Evolutionary conservation across 1,140 invertebrate species (phyloP).

Genomic region (Bombus haemorrhoidalis): DNA sequence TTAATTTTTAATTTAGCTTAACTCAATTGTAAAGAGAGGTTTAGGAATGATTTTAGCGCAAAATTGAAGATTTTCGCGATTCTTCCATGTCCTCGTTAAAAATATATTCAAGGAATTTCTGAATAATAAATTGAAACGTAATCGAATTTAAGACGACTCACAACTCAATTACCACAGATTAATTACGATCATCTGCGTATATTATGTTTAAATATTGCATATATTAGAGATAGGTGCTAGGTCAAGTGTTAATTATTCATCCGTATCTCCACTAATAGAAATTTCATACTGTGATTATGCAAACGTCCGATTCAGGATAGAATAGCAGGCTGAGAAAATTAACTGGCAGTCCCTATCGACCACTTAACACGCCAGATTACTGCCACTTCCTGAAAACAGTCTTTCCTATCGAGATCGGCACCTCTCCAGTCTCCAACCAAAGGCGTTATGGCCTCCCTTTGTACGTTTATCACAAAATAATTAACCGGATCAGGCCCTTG

Average conservation of each 20-base stretch:
- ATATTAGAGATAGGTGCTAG: not conserved
- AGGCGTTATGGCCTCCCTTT: not conserved
- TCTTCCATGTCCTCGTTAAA: not conserved
- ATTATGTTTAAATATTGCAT: not conserved
- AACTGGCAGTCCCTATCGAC: constrained; percentile 21
- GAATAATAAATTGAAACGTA: too few relatives aligned
- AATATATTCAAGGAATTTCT: not conserved
- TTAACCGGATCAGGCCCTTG: not conserved
- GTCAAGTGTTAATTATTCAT: not conserved
- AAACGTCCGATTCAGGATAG: not conserved
- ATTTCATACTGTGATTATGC: not conserved
- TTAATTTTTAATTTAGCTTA: too few relatives aligned
- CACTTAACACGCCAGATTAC: constrained; percentile 39
- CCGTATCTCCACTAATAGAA: not conserved
- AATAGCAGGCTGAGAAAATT: constrained; percentile 2
- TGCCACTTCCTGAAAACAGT: constrained; percentile 23
- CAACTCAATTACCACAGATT: not conserved
- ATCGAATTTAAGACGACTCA: too few relatives aligned
- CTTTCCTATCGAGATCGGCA: constrained; percentile 34
- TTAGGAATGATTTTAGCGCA: too few relatives aligned
- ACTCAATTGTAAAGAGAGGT: too few relatives aligned
- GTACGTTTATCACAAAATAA: constrained; percentile 16
- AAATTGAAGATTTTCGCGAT: too few relatives aligned
- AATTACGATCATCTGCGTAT: not conserved
- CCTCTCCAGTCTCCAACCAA: constrained; percentile 1